Base-by-base conservation (phyloP, 2,888 invertebrate genomes). In the Coenonympha arcania region DNA sequence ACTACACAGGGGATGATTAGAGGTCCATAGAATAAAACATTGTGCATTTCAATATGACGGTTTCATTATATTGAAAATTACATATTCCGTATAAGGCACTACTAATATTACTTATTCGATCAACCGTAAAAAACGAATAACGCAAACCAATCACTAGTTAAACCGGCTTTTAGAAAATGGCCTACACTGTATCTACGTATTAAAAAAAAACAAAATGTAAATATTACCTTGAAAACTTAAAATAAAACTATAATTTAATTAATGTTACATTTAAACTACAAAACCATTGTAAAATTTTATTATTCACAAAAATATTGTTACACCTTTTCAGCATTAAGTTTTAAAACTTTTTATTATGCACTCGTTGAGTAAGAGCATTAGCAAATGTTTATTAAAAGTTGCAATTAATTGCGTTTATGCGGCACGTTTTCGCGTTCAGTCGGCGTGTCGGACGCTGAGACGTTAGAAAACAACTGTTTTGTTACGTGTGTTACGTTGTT, bases 401-500 rank as follows among this genome's bases (percentile, higher is more conserved):
- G 18, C 4, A 19, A 30, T 30, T 11, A 41, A 41, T 30, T 28
- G 13, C 18, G 41, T 41, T 31, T n/a, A 43, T 33, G 15, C 19
- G 15, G 43, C 22, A 24, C 33, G 44, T 16, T 36, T 34, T 44
- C 16, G 34, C 44, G 34, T 24, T 18, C 44, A 36, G 3, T 3
- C 24, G 30, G 33, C 48, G 50, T 56, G 46, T 48, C 24, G 52
- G 36, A 44, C 44, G 42, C 33, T 31, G 36, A 36, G 45, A 47
- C 48, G 56, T 28, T 54, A 54, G 56, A 58, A 54, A 56, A 50
- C 45, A 43, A 56, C 50, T 52, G 44, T 11, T 45, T 20, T 24
- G 41, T 52, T 54, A 51, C 36, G 30, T 47, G 47, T 49, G 34
- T 55, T 54, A 54, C 56, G 48, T 52, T 15, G 46, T 24, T 31